Conservation (phyloP, 2,113 vertebrate species). For the Apodemus sylvaticus region DNA sequence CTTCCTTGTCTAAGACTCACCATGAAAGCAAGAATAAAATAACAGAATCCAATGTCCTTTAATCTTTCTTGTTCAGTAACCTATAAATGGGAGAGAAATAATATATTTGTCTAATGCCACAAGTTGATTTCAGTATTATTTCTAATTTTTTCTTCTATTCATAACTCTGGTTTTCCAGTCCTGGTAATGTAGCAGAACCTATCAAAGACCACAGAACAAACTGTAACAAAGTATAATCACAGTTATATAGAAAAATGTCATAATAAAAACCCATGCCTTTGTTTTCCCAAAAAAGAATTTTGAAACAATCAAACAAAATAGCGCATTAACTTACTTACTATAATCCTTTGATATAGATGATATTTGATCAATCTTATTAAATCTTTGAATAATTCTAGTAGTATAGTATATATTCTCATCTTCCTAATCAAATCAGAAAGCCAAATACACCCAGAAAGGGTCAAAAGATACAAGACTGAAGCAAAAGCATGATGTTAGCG, state of each 20-base stretch:
- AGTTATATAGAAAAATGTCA: background rate
- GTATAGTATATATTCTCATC: background rate
- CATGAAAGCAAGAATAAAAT: constrained; percentile 34
- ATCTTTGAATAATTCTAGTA: constrained; percentile 23
- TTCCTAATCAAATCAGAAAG: constrained; percentile 48
- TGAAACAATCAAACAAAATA: background rate
- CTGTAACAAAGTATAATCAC: background rate
- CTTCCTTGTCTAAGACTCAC: constrained; percentile 16
- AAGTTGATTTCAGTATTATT: constrained; percentile 8
- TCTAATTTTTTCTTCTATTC: constrained; percentile 32
- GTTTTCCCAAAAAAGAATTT: background rate
- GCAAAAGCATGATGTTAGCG: background rate
- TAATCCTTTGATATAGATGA: background rate
- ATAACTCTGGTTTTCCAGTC: constrained; percentile 38
- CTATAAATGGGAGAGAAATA: background rate
- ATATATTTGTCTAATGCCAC: background rate
- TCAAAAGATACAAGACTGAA: constrained; percentile 68
- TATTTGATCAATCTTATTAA: background rate
- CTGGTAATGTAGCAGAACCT: background rate
- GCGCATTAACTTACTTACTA: background rate
- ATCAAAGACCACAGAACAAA: background rate
- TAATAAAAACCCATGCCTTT: background rate
- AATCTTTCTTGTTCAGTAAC: background rate
- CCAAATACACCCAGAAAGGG: background rate
- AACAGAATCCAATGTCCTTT: background rate